phyloP scores from a whole-genome alignment of 2,797 vertebrate genomes.

The Sternotherus odoratus region DNA sequence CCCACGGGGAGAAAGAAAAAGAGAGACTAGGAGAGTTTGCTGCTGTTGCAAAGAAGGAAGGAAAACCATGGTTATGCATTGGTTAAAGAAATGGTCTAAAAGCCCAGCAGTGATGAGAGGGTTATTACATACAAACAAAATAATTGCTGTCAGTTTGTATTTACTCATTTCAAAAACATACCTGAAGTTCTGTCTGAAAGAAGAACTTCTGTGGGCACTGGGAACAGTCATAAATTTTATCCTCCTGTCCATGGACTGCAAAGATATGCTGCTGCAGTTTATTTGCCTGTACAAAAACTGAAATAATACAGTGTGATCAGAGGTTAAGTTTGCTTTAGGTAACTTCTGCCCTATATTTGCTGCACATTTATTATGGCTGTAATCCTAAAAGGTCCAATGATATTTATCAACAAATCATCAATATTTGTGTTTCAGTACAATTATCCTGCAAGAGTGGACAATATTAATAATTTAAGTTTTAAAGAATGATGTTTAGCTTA shows the following conservation, averaged over 20 bases:
- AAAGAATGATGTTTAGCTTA: constrained; percentile 87
- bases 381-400: constrained; percentile 81
- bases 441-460: constrained; percentile 81
- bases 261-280: constrained; percentile 99
- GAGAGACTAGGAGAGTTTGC: background rate
- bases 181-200: constrained; percentile 99
- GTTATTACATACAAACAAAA: constrained; percentile 32
- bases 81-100: constrained; percentile 13
- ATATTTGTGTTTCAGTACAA: constrained; percentile 85
- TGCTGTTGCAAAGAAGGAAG: constrained; percentile 21
- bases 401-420: constrained; percentile 87
- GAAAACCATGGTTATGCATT: constrained; percentile 10
- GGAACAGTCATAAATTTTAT: constrained; percentile 99
- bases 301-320: constrained; percentile 35
- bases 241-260: constrained; percentile 96
- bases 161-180: constrained; percentile 73
- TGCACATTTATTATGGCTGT: background rate
- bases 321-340: background rate
- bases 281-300: constrained; percentile 97
- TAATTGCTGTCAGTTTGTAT: constrained; percentile 32
- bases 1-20: background rate
- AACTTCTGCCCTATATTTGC: background rate
- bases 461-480: constrained; percentile 89
- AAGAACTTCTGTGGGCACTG: constrained; percentile 99
- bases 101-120: background rate